Evolutionary conservation across 2,888 invertebrate genomes (phyloP), one percentile per base, ranked within the genome.

Genomic region (Scaptomyza caliginosa): DNA sequence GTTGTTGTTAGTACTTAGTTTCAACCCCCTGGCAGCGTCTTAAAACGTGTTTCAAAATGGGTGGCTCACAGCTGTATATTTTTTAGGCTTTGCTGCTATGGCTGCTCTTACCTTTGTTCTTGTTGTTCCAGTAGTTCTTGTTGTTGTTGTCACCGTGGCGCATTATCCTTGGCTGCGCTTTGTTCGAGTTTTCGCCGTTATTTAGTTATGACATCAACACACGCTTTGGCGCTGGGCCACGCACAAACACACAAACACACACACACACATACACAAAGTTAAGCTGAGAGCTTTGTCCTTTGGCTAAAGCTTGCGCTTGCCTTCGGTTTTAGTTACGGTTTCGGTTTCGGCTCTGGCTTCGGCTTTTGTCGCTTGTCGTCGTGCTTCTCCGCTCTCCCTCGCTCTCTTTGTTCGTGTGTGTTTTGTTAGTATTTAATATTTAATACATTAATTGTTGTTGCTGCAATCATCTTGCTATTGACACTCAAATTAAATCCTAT

Each of bases 21-120:
- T 64, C 77, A 80, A 80, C 77, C 77, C 80, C 63, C 57, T 45
- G 58, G 43, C 46, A 32, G 52, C 48, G 78, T 85, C 83, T 79
- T 80, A 51, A 85, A 80, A 78, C 87, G 71, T 85, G 85, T 87
- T 87, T 85, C 60, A 68, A 65, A 82, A 62, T 79, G 74, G 70
- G 60, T 67, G 80, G 80, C 77, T 80, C 83, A 77, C 81, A 86
- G 83, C 83, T 70, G 54, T 63, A 50, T 63, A 32, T 70, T 26
- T 26, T 40, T 60, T 50, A 46, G 48, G 45, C 28, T 60, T 43
- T 59, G 24, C 30, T 40, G 21, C 17, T 34, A 16, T 34, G 32
- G 32, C 13, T 28, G 28, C 17, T 45, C 19, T 16, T 55, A 50
- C 8, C 43, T 32, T n/a, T 39, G 45, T 23, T 13, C 36, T 17